These are phyloP conservation scores for Scaptomyza pallida DNA, from an alignment of 1,140 invertebrate genomes.

Conservation along the genomic window DNA sequence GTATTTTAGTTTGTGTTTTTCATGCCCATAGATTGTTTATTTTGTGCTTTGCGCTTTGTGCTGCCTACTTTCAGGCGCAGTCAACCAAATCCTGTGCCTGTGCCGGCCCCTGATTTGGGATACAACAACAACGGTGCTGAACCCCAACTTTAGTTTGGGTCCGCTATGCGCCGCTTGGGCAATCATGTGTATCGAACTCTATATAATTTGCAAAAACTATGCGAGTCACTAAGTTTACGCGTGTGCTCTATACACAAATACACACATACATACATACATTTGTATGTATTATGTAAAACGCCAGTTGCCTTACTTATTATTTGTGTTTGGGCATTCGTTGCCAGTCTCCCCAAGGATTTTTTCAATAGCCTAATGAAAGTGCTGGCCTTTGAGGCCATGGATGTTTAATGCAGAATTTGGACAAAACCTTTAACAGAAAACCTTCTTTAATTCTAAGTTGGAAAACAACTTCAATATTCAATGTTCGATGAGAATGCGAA, in stretches of 20 bases:
- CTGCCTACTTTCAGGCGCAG: conserved; percentile 63
- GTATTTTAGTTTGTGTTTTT: conserved; percentile 52
- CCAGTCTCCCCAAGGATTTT: not conserved
- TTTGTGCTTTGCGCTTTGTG: conserved; percentile 43
- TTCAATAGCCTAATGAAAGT: too few species aligned
- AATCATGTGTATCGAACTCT: conserved; percentile 83
- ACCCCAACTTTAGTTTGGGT: conserved; percentile 24
- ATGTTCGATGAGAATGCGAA: too few species aligned
- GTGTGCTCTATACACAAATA: conserved; percentile 14
- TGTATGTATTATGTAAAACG: conserved; percentile 4
- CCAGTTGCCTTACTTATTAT: not conserved
- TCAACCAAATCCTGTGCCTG: conserved; percentile 70
- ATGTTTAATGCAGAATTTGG: too few species aligned
- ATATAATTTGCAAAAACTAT: conserved; percentile 80
- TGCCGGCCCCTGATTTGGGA: conserved; percentile 73
- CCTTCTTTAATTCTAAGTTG: too few species aligned
- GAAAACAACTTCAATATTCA: too few species aligned
- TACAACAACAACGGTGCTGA: conserved; percentile 15
- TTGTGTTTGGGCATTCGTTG: not conserved
- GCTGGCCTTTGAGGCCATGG: too few species aligned
- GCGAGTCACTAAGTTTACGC: conserved; percentile 45
- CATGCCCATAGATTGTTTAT: conserved; percentile 55
- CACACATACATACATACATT: too few species aligned
- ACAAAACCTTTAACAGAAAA: too few species aligned
- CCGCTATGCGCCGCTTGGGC: conserved; percentile 64